Conservation (phyloP, 2,888 invertebrate species). For the Himalopsyche japonica region DNA sequence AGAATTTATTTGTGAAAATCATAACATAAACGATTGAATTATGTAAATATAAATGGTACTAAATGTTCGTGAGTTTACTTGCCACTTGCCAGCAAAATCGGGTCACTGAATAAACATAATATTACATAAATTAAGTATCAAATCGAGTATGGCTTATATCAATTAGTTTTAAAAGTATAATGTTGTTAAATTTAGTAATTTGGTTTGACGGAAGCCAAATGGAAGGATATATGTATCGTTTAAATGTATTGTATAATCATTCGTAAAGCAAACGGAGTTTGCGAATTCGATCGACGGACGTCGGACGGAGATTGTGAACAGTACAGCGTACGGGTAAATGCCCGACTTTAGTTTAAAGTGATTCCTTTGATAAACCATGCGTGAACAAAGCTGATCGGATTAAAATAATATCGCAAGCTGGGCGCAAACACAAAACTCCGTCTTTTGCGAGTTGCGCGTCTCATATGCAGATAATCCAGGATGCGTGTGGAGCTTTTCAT, state of each 20-base stretch:
- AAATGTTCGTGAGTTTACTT: too few species aligned
- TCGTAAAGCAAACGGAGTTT: not conserved
- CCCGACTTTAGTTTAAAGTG: not conserved
- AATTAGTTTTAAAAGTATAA: too few species aligned
- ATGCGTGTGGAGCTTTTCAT: not conserved
- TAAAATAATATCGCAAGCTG: constrained; percentile 26
- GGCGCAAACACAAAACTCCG: not conserved
- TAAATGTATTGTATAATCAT: not conserved
- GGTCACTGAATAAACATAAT: too few species aligned
- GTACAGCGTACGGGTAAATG: not conserved
- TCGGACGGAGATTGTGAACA: not conserved
- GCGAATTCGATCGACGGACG: not conserved
- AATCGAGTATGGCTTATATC: too few species aligned
- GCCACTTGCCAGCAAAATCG: too few species aligned
- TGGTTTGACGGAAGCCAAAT: not conserved
- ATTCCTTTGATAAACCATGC: constrained; percentile 24
- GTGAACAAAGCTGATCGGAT: constrained; percentile 27
- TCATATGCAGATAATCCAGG: not conserved
- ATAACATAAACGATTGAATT: too few species aligned
- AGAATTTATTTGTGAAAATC: too few species aligned
- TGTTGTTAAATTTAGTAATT: too few species aligned
- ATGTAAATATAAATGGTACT: too few species aligned
- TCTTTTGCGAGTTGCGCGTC: not conserved
- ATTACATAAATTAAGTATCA: too few species aligned
- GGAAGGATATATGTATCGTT: not conserved